Conservation (phyloP, 2,888 invertebrate genomes). For the Cerastoderma edule region DNA sequence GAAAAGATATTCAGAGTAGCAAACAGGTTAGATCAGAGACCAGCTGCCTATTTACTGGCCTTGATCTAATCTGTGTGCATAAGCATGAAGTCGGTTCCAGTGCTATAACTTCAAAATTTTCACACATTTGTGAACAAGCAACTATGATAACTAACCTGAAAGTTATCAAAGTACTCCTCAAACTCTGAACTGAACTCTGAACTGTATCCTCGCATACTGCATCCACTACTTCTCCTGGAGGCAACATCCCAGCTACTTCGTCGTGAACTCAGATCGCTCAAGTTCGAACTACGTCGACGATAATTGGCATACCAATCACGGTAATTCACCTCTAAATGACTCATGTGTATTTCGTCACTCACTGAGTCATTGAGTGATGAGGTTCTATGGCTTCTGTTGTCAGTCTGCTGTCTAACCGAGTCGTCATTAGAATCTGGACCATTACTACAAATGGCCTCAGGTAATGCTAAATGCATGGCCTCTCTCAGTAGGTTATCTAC, state of each 20-base stretch:
- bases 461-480: constrained; percentile 56
- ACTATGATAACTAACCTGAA: too few species aligned
- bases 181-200: constrained; percentile 81
- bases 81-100: too few species aligned
- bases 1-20: too few species aligned
- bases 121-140: too few species aligned
- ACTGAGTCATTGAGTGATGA: not conserved
- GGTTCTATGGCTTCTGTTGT: not conserved
- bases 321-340: constrained; percentile 72
- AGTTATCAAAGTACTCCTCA: constrained; percentile 79
- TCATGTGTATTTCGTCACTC: constrained; percentile 47
- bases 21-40: too few species aligned
- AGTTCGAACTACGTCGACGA: constrained; percentile 79
- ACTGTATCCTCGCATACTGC: constrained; percentile 77
- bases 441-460: constrained; percentile 35
- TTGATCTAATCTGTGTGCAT: too few species aligned
- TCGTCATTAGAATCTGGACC: not conserved
- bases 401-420: not conserved
- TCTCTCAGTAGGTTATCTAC: constrained; percentile 56
- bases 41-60: too few species aligned
- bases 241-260: constrained; percentile 84
- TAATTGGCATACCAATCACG: constrained; percentile 74
- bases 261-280: constrained; percentile 79
- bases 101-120: too few species aligned
- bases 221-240: constrained; percentile 55